Evolutionary conservation across 2,888 invertebrate genomes (phyloP), one percentile per base, ranked within the genome.

Genomic region (Polyploca ridens): DNA sequence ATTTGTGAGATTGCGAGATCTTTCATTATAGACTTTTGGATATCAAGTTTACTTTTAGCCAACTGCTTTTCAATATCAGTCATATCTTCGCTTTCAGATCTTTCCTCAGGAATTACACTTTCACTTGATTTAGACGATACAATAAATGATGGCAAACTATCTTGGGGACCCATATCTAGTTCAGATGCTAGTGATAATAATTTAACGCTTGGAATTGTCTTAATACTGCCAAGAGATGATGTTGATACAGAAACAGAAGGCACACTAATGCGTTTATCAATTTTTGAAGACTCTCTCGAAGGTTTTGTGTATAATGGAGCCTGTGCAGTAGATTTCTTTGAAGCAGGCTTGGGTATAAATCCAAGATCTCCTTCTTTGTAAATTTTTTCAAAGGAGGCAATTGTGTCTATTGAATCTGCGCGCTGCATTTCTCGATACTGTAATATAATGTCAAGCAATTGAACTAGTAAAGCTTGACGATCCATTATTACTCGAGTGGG

Each of bases 351-450:
- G 0, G 96, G 96, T 69, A 96, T 89, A 71, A 96, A 96, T 10
- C 96, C 96, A 66, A 96, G 94, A 82, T 96, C 96, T 14, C 96
- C 96, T 71, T 95, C 94, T 62, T 93, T 89, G 73, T 96, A 96
- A 33, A 95, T 88, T 58, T 93, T 94, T 1, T 88, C 90, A 35
- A 95, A 79, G 0, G 95, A 95, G 35, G 93, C 92, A 54, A 93
- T 79, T 60, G 95, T 93, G 35, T 89, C 89, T 65, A 84, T 74
- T 14, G 94, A 93, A 67, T 90, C 91, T 5, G 89, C 81, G 33
- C 82, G 84, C 70, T 91, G 84, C 16, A 91, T 80, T 62, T 93
- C 94, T 19, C 86, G 89, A 67, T 89, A 90, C 66, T 93, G 89
- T 19, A 88, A 86, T 54, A 96, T 83, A 62, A 95, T 94, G 33